Evolutionary conservation across 2,113 vertebrate species (phyloP), one percentile per base, ranked within the genome.

Genomic region (Formicarius rufipectus): DNA sequence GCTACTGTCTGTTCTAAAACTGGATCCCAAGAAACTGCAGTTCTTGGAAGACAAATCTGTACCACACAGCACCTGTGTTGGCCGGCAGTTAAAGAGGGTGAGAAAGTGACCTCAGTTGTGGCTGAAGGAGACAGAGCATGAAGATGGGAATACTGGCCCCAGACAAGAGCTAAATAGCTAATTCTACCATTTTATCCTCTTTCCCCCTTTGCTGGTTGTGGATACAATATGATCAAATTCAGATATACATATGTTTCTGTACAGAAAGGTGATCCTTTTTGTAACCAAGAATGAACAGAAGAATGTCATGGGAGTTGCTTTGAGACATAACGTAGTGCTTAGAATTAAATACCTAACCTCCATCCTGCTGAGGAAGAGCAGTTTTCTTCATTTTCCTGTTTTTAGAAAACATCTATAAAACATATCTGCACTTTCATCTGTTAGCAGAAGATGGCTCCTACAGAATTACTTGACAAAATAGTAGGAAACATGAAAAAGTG

Each of bases 21-120:
- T 37, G 31, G 33, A 37, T 42, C n/a, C n/a, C 31, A 44, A 76
- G 31, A 60, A 55, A 56, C 0, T 55, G 12, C 40, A 45, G 17
- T 4, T 67, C 31, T 67, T 18, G 19, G 28, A 40, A 58, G 25
- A 45, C 27, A 28, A 62, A 50, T 27, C 40, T 59, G 8, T 45
- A n/a, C 19, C 20, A 14, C 7, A 25, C 4, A 63, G 25, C 42
- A 52, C 19, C 30, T 45, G 1, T 0, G 0, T 33, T 7, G 25
- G 19, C 21, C 52, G 9, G 14, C 19, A 64, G 27, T 37, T 79
- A 37, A n/a, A 14, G 23, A 64, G 40, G 16, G 6, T 25, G 19
- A 3, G 14, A 62, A 16, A 68, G 20, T 25, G 27, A 66, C 33
- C 19, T 40, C 35, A 17, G 1, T 45, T 62, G 77, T 73, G 33